These are phyloP conservation scores for Sinocyclocheilus maitianheensis DNA, from an alignment of 2,113 vertebrate species.

Conservation along the genomic window DNA sequence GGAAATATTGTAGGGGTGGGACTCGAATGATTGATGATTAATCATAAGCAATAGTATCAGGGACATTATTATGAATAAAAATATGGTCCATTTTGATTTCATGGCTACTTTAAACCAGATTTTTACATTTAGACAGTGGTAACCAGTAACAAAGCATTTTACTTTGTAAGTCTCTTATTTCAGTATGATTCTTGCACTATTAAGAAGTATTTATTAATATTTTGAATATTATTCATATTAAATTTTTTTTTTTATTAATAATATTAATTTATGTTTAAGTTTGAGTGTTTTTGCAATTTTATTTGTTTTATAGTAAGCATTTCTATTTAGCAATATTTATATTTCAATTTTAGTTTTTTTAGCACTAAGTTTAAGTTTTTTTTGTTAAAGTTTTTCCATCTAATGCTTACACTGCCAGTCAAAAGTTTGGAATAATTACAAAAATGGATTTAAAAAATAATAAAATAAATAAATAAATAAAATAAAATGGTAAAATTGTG, in stretches of 20 bases:
- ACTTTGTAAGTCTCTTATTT: background rate
- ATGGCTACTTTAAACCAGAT: background rate
- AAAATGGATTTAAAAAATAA: too few species aligned
- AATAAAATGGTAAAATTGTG: too few species aligned
- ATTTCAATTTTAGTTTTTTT: background rate
- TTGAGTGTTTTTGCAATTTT: background rate
- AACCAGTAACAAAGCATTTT: background rate
- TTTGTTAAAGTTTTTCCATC: background rate
- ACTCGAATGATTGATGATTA: background rate
- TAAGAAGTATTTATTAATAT: background rate
- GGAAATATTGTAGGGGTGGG: background rate
- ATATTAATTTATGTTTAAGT: background rate
- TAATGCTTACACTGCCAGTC: background rate
- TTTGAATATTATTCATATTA: background rate
- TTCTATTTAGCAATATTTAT: background rate
- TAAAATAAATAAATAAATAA: too few species aligned
- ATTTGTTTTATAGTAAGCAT: too few species aligned
- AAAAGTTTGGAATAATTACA: too few species aligned
- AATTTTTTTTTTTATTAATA: too few species aligned
- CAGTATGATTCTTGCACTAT: background rate
- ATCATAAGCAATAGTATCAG: background rate
- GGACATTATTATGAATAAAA: background rate
- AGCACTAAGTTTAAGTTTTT: too few species aligned
- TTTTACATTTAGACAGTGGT: background rate
- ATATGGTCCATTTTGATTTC: background rate